A percentile compares a stretch with the other conserved stretches of the same genome.
Evolutionary conservation across 2,113 vertebrate genomes (phyloP).

Genomic region (Bos indicus): DNA sequence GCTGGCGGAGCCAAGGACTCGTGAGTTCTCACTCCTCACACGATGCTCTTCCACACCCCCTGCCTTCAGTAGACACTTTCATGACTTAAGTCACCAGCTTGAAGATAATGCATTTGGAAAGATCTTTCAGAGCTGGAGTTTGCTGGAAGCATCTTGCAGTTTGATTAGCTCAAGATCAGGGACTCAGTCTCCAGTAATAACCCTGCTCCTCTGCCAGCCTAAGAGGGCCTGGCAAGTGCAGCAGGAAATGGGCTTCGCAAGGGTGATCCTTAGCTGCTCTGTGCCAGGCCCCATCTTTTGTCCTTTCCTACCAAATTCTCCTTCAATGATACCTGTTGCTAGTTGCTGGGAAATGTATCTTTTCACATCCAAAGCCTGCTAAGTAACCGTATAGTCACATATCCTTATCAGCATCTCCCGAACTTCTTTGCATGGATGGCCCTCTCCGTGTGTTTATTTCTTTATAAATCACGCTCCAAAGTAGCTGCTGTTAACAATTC

Average conservation of each 20-base stretch:
- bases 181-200: neutral
- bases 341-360: conserved; percentile 43
- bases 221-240: neutral
- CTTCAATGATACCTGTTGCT: neutral
- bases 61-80: neutral
- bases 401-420: neutral
- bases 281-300: neutral
- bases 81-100: neutral
- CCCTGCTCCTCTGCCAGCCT: neutral
- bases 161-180: neutral
- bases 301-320: conserved; percentile 17
- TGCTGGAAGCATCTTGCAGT: neutral
- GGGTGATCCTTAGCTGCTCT: neutral
- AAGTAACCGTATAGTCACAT: neutral
- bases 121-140: neutral
- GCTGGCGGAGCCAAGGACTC: neutral
- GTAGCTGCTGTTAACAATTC: neutral
- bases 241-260: neutral
- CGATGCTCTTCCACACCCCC: too few species aligned
- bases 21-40: neutral
- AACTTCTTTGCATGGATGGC: neutral
- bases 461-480: neutral
- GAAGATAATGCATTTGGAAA: neutral
- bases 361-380: conserved; percentile 38
- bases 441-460: neutral